Evolutionary conservation across 2,113 vertebrate genomes (phyloP).

Genomic region (Thryonomys swinderianus): DNA sequence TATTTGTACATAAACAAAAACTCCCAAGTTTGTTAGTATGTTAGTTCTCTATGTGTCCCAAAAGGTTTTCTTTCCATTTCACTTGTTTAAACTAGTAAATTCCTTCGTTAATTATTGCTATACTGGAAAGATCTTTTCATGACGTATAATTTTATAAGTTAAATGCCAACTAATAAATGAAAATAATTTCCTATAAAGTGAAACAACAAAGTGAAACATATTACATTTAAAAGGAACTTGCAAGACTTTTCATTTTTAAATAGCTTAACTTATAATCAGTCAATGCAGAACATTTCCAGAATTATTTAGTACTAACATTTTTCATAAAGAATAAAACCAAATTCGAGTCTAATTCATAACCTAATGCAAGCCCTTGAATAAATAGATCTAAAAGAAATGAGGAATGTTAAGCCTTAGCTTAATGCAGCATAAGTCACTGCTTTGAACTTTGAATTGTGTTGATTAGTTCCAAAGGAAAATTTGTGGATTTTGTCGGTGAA

Average conservation of each 20-base stretch:
- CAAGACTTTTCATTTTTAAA: slow-evolving; percentile 61
- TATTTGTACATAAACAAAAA: slow-evolving; percentile 22
- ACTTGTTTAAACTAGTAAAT: slow-evolving; percentile 51
- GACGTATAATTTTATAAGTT: slow-evolving; percentile 63
- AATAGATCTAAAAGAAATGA: slow-evolving; percentile 17
- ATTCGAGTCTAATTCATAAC: slow-evolving; percentile 59
- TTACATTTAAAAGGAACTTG: slow-evolving; percentile 63
- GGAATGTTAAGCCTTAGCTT: slow-evolving; percentile 61
- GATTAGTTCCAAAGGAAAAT: slow-evolving; percentile 71
- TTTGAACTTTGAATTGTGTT: slow-evolving; percentile 78
- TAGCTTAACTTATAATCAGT: slow-evolving; percentile 56
- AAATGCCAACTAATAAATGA: slow-evolving; percentile 59
- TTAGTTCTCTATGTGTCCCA: neutral
- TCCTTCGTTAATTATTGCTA: slow-evolving; percentile 50
- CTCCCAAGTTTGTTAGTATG: neutral
- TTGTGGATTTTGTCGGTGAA: slow-evolving; percentile 69
- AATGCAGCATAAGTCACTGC: slow-evolving; percentile 53
- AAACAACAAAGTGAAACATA: neutral
- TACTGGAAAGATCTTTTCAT: slow-evolving; percentile 61
- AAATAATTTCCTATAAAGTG: slow-evolving; percentile 67
- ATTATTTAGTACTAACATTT: slow-evolving; percentile 51
- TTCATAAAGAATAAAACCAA: slow-evolving; percentile 56
- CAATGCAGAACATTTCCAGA: slow-evolving; percentile 58
- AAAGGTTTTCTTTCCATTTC: slow-evolving; percentile 50
- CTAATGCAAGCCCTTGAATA: slow-evolving; percentile 53